A percentile compares a stretch with the other conserved stretches of the same genome.
These are phyloP conservation scores for Marcusenius ussheri DNA, from an alignment of 2,113 vertebrate genomes.

Conservation along the genomic window DNA sequence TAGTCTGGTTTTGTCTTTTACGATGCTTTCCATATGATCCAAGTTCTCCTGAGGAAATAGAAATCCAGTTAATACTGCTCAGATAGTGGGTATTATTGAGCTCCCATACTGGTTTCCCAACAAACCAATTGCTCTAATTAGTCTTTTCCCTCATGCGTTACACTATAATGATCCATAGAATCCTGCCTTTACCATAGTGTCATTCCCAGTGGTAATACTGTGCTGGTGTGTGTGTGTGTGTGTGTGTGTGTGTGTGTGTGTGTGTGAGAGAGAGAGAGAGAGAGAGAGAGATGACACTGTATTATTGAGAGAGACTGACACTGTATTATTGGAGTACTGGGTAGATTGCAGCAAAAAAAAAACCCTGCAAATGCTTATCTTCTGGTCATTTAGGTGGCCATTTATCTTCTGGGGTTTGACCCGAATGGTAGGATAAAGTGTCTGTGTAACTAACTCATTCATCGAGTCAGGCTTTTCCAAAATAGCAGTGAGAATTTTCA, in stretches of 20 bases:
- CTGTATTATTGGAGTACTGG: neutral
- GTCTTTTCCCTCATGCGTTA: neutral
- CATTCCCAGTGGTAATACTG: neutral
- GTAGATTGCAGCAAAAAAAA: neutral
- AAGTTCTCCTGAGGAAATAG: neutral
- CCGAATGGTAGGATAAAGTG: neutral
- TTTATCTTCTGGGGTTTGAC: neutral
- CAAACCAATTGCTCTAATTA: neutral
- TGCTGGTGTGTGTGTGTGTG: slow-evolving; percentile 11
- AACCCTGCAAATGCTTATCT: neutral
- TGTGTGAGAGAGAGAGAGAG: neutral
- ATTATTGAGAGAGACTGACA: neutral
- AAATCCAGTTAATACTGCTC: neutral
- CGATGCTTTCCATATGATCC: neutral
- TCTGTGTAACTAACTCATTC: neutral
- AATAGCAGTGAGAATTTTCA: neutral
- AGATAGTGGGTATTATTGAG: neutral
- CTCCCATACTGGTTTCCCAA: neutral
- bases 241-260: slow-evolving; percentile 13
- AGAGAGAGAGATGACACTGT: neutral
- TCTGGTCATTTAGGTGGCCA: neutral
- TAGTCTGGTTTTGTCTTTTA: neutral
- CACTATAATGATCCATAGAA: neutral
- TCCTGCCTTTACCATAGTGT: neutral
- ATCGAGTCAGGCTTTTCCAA: neutral